Conservation (phyloP, 2,113 vertebrate species). For the Ptilorrhoa leucosticta region DNA sequence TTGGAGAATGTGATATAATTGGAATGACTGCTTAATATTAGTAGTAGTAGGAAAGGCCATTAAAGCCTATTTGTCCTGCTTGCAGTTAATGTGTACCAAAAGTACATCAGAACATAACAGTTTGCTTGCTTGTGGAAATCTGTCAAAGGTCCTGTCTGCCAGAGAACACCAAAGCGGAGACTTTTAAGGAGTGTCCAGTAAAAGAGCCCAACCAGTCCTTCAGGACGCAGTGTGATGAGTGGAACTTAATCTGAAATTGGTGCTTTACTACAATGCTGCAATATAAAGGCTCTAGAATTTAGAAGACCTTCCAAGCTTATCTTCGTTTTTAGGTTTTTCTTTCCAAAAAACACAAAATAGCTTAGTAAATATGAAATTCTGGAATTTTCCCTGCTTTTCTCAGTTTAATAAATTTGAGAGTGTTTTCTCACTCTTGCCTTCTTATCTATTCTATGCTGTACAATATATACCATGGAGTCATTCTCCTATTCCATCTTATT, state of each 20-base stretch:
- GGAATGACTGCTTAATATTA: not conserved
- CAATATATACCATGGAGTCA: not conserved
- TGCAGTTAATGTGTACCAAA: not conserved
- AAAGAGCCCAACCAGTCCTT: not conserved
- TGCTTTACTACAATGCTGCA: not conserved
- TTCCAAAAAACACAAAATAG: not conserved
- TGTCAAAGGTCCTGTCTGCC: not conserved
- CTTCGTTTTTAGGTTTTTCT: not conserved
- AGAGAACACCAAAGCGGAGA: not conserved
- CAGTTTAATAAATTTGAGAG: not conserved
- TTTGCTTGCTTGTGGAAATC: not conserved
- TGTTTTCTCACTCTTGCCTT: not conserved
- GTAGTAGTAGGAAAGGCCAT: not conserved
- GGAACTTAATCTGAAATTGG: not conserved
- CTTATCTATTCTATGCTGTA: not conserved
- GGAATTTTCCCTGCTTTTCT: not conserved
- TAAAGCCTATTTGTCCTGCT: not conserved
- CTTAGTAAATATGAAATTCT: not conserved
- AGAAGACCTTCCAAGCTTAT: not conserved
- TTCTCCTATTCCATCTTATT: not conserved
- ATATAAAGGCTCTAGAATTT: not conserved
- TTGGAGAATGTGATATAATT: not conserved
- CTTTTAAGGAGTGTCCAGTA: not conserved
- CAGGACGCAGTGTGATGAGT: not conserved
- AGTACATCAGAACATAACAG: not conserved